Conservation (phyloP, 2,797 vertebrate genomes). For the Chloroceryle inda region DNA sequence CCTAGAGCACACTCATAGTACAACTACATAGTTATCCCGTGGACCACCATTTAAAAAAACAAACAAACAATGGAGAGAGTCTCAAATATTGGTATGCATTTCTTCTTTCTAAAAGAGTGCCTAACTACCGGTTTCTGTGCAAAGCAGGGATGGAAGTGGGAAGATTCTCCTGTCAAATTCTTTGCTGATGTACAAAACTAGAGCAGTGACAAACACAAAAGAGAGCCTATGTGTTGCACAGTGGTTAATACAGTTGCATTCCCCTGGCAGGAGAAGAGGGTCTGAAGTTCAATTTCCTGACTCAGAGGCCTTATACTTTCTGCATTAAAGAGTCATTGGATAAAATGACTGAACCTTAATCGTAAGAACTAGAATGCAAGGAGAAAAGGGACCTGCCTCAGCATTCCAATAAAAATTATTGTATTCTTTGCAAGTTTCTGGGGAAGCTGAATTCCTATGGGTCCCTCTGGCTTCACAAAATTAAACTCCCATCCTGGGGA, state of each 20-base stretch:
- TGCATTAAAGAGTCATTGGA: background rate
- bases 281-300: background rate
- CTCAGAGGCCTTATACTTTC: background rate
- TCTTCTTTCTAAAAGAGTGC: background rate
- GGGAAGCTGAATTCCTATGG: background rate
- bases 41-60: background rate
- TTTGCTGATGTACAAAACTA: background rate
- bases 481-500: background rate
- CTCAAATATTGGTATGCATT: background rate
- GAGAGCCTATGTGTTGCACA: background rate
- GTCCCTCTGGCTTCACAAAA: background rate
- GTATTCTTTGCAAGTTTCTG: background rate
- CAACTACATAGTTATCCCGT: fast-evolving
- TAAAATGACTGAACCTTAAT: background rate
- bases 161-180: background rate
- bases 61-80: background rate
- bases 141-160: background rate
- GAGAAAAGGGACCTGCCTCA: background rate
- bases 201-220: background rate
- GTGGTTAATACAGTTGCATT: background rate
- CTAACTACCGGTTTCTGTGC: background rate
- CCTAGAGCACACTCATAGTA: background rate
- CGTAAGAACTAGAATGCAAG: background rate
- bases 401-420: background rate
- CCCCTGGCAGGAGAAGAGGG: background rate